Evolutionary conservation across 1,140 invertebrate genomes (phyloP), one percentile per base, ranked within the genome.

Genomic region (Bombus confusus): DNA sequence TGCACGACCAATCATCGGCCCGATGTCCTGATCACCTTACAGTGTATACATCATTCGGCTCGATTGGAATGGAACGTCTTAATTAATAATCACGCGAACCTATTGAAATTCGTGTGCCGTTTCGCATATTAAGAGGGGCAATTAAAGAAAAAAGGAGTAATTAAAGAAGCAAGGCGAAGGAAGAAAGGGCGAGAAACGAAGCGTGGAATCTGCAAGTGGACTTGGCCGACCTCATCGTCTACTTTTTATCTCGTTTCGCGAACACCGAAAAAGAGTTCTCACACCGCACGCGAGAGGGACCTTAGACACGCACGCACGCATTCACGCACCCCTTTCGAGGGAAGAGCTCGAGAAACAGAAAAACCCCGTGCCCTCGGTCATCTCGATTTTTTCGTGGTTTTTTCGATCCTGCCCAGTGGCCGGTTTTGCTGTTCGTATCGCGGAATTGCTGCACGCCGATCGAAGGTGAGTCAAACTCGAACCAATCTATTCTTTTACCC

Each of bases 41-140:
- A 41, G 59, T 62, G 71, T 66, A 77, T 79, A 57, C 78, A 80
- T 78, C 78, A 64, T 77, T 86, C 76, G 72, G n/a, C 52, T 3
- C 66, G 68, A 59, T 43, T 85, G 66, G 39, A 37, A n/a, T 47
- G 43, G 66, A 86, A 89, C 85, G 68, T 89, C 88, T 89, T 89
- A 89, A 89, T 89, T 89, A 89, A 89, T 89, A 89, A 89, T 89
- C 88, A 89, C 88, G 87, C 88, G 83, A 89, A 89, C 84, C 84
- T 80, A 89, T 89, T 89, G 88, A 84, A 86, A 89, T 89, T 89
- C 88, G 88, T 89, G 87, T 68, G 59, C 62, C 87, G 87, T 89
- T 89, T 89, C 88, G 88, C 88, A 89, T 89, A 89, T 89, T 89
- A 86, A 89, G 72, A 66, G 82, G 88, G 74, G 72, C 85, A 82